A percentile compares a stretch with the other conserved stretches of the same genome.
Evolutionary conservation across 2,797 vertebrate species (phyloP).

Genomic region (Eleutherodactylus coqui): DNA sequence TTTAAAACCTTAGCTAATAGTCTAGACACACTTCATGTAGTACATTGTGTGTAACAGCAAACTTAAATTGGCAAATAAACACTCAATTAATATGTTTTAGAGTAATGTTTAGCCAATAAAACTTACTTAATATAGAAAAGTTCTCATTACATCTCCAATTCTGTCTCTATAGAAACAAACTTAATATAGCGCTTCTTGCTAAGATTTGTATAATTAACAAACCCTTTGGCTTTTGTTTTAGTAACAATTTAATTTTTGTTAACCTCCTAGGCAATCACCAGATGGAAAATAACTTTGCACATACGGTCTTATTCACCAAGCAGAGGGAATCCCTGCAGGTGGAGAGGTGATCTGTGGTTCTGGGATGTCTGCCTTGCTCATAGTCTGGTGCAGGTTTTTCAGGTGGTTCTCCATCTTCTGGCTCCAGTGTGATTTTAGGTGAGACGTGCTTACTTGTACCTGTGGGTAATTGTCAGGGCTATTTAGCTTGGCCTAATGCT

Average conservation of each 20-base stretch:
- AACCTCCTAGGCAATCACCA: not conserved
- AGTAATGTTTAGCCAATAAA: constrained; percentile 12
- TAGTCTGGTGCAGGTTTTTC: too few species aligned
- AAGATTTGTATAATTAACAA: constrained; percentile 1
- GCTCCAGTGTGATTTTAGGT: too few species aligned
- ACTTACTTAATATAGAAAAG: not conserved
- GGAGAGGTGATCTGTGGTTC: too few species aligned
- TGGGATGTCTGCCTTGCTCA: too few species aligned
- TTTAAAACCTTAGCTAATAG: not conserved
- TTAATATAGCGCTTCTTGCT: not conserved
- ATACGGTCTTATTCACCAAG: not conserved
- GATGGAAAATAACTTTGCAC: not conserved
- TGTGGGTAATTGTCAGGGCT: too few species aligned
- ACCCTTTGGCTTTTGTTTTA: not conserved
- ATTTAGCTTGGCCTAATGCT: too few species aligned
- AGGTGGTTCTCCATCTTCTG: too few species aligned
- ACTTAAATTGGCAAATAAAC: not conserved
- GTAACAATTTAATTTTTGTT: not conserved
- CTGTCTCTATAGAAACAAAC: not conserved
- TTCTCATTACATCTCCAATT: not conserved
- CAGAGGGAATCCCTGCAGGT: not conserved
- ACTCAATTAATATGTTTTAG: not conserved
- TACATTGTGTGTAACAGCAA: not conserved
- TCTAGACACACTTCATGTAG: not conserved
- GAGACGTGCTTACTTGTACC: too few species aligned